Evolutionary conservation across 2,888 invertebrate species (phyloP).

Genomic region (Orchestes rusci): DNA sequence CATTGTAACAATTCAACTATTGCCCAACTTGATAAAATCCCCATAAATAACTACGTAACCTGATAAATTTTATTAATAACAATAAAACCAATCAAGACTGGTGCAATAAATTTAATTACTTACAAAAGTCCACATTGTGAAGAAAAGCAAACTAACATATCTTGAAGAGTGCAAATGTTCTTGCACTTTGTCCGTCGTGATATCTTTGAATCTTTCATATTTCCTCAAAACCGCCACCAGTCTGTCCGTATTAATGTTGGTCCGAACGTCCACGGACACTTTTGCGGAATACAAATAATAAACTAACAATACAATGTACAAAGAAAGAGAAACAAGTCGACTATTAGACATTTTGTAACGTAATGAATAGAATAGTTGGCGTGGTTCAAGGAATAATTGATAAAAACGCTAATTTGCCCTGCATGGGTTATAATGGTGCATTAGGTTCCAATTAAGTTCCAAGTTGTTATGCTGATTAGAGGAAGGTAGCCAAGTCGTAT

Average conservation of each 20-base stretch:
- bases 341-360: background rate
- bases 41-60: no score
- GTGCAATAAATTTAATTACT: constrained; percentile 7
- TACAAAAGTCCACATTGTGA: constrained; percentile 23
- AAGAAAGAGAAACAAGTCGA: background rate
- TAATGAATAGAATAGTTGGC: background rate
- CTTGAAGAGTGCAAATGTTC: background rate
- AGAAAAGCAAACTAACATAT: constrained; percentile 10
- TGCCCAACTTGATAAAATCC: no score
- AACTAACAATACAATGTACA: constrained; percentile 2
- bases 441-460: no score
- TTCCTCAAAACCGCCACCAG: background rate
- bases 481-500: no score
- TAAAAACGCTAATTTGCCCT: no score
- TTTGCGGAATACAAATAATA: constrained; percentile 5
- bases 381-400: no score
- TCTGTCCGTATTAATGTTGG: background rate
- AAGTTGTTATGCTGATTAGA: no score
- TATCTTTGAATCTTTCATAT: background rate
- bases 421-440: no score
- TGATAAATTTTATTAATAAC: no score
- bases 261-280: constrained; percentile 1
- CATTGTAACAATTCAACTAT: no score
- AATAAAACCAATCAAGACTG: background rate
- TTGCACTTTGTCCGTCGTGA: background rate